Evolutionary conservation across 2,888 invertebrate genomes (phyloP), one percentile per base, ranked within the genome.

Genomic region (Pristionchus fissidentatus): DNA sequence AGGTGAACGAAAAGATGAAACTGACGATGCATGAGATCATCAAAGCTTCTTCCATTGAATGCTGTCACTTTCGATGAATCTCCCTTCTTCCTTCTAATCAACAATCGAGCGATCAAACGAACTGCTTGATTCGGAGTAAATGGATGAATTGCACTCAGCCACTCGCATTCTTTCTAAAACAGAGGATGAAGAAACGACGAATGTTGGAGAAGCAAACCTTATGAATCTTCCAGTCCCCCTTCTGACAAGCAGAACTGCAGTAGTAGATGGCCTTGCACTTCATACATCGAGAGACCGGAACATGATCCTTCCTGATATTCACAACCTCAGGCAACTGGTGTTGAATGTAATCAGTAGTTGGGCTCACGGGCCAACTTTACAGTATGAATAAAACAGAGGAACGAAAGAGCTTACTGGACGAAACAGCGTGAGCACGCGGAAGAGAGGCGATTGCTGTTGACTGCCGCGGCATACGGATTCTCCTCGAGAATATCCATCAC

Each of bases 31-130:
- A 78, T 55, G 1, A 78, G 55, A 38, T 55, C 55, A 10, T 78
- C 78, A 15, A 78, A 78, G 10, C 13, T 35, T 49, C 78, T n/a
- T 32, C 55, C 55, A 38, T 78, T 78, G 55, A 55, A 78, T 13
- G 78, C 26, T 15, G 43, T 35, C 3, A 46, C 3, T 46, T 10
- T 52, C 29, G 43, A 43, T 3, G 29, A 26, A 7, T 55, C 78
- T 35, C 55, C 78, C 19, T 19, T 52, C 26, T 35, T 38, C n/a
- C 38, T 55, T 78, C 55, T 78, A 19, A 78, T 49, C 35, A 78
- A 13, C 13, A 78, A 38, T 41, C 85, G 32, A 38, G 83, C 77
- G 35, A 86, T 84, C 10, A 86, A 55, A 22, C 86, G 85, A 66
- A 79, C 77, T 19, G 80, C 77, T n/a, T 79, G 62, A 29, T 15